A percentile compares a stretch with the other conserved stretches of the same genome.
Evolutionary conservation across 2,888 invertebrate genomes (phyloP).

Genomic region (Troides oblongomaculatus): DNA sequence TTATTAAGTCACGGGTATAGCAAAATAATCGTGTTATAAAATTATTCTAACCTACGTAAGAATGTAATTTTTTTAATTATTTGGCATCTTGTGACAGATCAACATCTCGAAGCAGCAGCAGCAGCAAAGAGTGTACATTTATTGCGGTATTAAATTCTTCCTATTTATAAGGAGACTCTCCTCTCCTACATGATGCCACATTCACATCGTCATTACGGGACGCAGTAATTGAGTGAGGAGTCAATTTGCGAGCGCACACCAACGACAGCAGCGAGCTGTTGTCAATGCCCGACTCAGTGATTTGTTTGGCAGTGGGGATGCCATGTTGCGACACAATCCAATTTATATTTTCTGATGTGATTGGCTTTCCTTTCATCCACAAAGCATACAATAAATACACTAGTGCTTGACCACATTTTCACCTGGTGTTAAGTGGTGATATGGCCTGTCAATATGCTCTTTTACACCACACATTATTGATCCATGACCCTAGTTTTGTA

Average conservation of each 20-base stretch:
- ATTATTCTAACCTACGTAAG: background rate
- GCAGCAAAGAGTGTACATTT: too few relatives aligned
- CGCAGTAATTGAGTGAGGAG: conserved; percentile 34
- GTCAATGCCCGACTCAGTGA: conserved; percentile 11
- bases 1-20: too few relatives aligned
- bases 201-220: conserved; percentile 11
- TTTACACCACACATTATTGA: too few relatives aligned
- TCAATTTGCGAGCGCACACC: conserved; percentile 32
- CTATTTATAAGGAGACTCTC: background rate
- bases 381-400: background rate
- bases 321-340: background rate
- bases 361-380: background rate
- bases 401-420: background rate
- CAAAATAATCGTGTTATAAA: too few relatives aligned
- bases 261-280: conserved; percentile 6
- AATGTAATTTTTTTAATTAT: background rate
- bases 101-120: too few relatives aligned
- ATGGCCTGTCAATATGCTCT: too few relatives aligned
- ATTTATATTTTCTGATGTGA: conserved; percentile 1
- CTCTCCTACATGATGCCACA: background rate
- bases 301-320: conserved; percentile 1
- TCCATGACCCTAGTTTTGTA: too few relatives aligned
- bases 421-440: too few relatives aligned
- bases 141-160: background rate
- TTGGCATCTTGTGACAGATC: too few relatives aligned